These are phyloP conservation scores for Gibbula magus DNA, from an alignment of 2,888 invertebrate genomes.

Conservation along the genomic window DNA sequence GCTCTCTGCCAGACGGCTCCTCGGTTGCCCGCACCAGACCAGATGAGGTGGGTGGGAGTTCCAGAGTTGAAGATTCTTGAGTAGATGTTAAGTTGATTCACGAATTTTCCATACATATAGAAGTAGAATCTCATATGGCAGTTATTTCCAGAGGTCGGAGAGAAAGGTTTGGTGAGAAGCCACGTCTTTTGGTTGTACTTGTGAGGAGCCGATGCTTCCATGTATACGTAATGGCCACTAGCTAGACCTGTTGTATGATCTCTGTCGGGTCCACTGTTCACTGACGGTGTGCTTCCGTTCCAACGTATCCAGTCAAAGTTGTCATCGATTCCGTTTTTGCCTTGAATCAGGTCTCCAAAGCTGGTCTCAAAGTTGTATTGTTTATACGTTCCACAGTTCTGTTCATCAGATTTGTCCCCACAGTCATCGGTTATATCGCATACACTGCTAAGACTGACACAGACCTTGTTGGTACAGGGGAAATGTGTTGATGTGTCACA, in stretches of 20 bases:
- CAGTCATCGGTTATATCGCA: conserved; percentile 68
- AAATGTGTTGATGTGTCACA: conserved; percentile 48
- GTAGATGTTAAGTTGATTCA: conserved; percentile 57
- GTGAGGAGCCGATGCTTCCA: conserved; percentile 56
- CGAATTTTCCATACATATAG: conserved; percentile 64
- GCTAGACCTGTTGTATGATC: conserved; percentile 63
- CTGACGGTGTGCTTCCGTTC: conserved; percentile 37
- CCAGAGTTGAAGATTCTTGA: conserved; percentile 60
- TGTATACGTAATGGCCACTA: conserved; percentile 62
- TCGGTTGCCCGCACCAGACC: conserved; percentile 50
- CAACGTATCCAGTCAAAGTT: conserved; percentile 64
- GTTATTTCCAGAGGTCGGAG: conserved; percentile 33
- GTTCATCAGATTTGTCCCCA: conserved; percentile 65
- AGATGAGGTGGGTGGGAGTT: conserved; percentile 50
- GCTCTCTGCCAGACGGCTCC: conserved; percentile 66
- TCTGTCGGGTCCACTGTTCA: conserved; percentile 57
- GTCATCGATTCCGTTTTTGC: conserved; percentile 52
- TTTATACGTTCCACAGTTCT: conserved; percentile 50
- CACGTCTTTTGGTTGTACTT: conserved; percentile 57
- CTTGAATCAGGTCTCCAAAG: conserved; percentile 54
- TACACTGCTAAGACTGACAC: conserved; percentile 49
- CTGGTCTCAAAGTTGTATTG: conserved; percentile 58
- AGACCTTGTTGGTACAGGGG: conserved; percentile 62
- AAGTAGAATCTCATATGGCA: conserved; percentile 63
- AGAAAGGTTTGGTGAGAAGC: conserved; percentile 56